These are phyloP conservation scores for Calcarius lapponicus DNA, from an alignment of 2,797 vertebrate species.

Conservation along the genomic window DNA sequence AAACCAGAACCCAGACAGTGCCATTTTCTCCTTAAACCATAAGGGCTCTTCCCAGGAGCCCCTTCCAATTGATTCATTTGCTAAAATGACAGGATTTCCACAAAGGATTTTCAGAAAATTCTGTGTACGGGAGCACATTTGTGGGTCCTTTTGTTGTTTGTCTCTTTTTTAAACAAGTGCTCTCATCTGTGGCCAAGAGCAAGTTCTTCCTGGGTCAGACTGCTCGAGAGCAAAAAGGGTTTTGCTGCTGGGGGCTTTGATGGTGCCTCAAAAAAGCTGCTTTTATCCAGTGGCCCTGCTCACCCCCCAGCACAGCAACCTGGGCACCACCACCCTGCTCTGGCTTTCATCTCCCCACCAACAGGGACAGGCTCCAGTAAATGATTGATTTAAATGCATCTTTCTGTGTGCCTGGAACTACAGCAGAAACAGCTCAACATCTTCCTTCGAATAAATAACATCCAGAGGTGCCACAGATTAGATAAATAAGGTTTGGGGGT, in stretches of 20 bases:
- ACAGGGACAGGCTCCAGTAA: background rate
- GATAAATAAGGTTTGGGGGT: background rate
- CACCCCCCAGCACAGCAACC: background rate
- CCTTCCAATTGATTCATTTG: background rate
- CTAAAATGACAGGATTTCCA: background rate
- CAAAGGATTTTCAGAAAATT: background rate
- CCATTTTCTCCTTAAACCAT: background rate
- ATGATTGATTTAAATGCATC: background rate
- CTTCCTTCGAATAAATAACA: background rate
- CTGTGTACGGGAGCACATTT: background rate
- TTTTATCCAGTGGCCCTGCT: background rate
- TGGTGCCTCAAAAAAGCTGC: background rate
- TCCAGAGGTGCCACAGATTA: background rate
- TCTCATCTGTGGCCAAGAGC: background rate
- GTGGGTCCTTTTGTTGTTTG: background rate
- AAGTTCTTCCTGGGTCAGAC: background rate
- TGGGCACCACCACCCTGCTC: background rate
- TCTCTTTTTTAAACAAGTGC: background rate
- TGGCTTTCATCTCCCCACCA: background rate
- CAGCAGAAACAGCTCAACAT: background rate
- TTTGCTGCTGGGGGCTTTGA: background rate
- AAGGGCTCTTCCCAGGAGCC: background rate
- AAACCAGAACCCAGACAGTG: background rate
- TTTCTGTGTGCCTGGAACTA: conserved; percentile 1
- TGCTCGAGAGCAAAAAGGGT: background rate